Evolutionary conservation across 2,888 invertebrate genomes (phyloP).

Genomic region (Taenaris catops): DNA sequence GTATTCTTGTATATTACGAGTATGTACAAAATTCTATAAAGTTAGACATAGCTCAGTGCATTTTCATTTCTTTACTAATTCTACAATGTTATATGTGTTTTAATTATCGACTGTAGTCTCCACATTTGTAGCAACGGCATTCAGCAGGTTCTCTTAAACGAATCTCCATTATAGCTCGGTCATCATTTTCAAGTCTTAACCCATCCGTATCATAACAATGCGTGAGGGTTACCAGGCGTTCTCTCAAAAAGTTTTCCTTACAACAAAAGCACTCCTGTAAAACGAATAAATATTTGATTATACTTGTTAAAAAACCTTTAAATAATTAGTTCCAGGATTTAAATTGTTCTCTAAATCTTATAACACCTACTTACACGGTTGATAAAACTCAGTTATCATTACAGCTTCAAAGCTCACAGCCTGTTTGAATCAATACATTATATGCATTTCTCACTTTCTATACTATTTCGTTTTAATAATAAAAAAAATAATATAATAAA

Average conservation of each 20-base stretch:
- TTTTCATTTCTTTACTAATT: not conserved
- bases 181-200: constrained; percentile 84
- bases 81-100: not conserved
- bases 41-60: not conserved
- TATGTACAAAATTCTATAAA: constrained; percentile 10
- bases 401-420: no score
- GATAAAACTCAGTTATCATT: no score
- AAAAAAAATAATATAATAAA: no score
- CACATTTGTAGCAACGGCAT: constrained; percentile 95
- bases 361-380: no score
- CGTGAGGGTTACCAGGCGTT: constrained; percentile 87
- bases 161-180: constrained; percentile 88
- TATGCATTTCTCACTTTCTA: no score
- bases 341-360: no score
- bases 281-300: no score
- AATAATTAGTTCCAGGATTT: no score
- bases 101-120: constrained; percentile 87
- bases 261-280: constrained; percentile 95
- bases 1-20: no score
- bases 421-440: no score
- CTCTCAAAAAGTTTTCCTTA: constrained; percentile 91
- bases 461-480: no score
- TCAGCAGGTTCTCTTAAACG: constrained; percentile 92
- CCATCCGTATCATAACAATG: constrained; percentile 96
- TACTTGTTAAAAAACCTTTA: no score